These are phyloP conservation scores for Pinctada fucata DNA, from an alignment of 2,888 invertebrate species.

Conservation along the genomic window DNA sequence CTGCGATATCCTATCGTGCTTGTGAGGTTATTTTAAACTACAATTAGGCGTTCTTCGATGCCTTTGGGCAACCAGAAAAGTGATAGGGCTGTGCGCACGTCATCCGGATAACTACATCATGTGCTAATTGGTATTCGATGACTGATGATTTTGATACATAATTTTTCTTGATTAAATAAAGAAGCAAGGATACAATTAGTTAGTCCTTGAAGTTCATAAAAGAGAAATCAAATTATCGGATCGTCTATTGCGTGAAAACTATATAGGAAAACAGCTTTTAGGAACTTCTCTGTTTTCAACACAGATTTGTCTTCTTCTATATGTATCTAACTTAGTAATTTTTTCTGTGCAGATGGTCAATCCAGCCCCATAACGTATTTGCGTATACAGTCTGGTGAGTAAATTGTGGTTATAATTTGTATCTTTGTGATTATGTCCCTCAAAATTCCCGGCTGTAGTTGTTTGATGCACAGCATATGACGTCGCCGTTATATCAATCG, in stretches of 20 bases:
- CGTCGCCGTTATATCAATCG: conserved; percentile 49
- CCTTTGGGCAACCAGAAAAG: too few species aligned
- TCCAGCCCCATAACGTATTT: neutral
- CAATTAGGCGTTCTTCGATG: too few species aligned
- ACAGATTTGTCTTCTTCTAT: neutral
- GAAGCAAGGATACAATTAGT: too few species aligned
- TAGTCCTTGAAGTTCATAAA: too few species aligned
- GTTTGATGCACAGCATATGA: conserved; percentile 54
- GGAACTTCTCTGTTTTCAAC: conserved; percentile 21
- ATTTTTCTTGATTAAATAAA: too few species aligned
- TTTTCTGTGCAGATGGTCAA: neutral
- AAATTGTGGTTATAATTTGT: neutral
- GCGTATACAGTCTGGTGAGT: neutral
- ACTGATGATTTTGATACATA: too few species aligned
- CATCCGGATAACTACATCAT: too few species aligned
- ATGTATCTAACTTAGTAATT: neutral
- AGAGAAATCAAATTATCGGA: too few species aligned
- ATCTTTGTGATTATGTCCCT: conserved; percentile 6
- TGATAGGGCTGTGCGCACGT: too few species aligned
- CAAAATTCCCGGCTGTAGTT: conserved; percentile 43
- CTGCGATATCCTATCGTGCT: too few species aligned
- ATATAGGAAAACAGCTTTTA: conserved; percentile 31
- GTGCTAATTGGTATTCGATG: too few species aligned
- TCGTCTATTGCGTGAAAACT: neutral
- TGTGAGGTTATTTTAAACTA: too few species aligned